Evolutionary conservation across 2,113 vertebrate genomes (phyloP), one percentile per base, ranked within the genome.

Genomic region (Fulica atra): DNA sequence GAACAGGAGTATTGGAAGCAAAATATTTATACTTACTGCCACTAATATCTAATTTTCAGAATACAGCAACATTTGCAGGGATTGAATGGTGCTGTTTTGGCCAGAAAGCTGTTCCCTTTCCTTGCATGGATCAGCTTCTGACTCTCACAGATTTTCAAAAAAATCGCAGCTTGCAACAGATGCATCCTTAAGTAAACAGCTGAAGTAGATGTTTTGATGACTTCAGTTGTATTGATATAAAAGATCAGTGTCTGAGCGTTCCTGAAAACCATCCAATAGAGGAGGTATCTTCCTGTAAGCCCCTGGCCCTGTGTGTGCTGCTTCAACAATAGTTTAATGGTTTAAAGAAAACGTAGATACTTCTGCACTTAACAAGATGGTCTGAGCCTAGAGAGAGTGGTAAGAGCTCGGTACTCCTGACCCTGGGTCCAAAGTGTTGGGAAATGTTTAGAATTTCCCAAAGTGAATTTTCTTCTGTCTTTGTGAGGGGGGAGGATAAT

Each of bases 121-220:
- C 51, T 83, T 92, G 16, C 61, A 66, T 80, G 78, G 65, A 89
- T 95, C 88, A 71, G 72, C 53, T 91, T 35, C 64, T 91, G 50
- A 68, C 54, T 95, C 48, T 86, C 81, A 93, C 80, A 96, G 70
- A 74, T 90, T 95, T 95, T 44, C 7, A 59, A 56, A 82, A 51
- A 89, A 94, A 91, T 83, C 77, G 42, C 78, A 95, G 86, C 79
- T 97, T 92, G 79, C 44, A 92, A 66, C 83, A 95, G 88, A 94
- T 89, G 78, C 65, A 83, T 70, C 60, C 78, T 86, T 83, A 89
- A 97, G 87, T 94, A 97, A 96, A 95, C 74, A 95, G 92, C 72
- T 94, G 56, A 88, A 95, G 81, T 89, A 74, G 92, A 81, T 88
- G 61, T 97, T 95, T 89, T 95, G 93, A 87, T 95, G 65, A 61